Conservation (phyloP, 2,797 vertebrate species). For the Urosaurus nigricauda region DNA sequence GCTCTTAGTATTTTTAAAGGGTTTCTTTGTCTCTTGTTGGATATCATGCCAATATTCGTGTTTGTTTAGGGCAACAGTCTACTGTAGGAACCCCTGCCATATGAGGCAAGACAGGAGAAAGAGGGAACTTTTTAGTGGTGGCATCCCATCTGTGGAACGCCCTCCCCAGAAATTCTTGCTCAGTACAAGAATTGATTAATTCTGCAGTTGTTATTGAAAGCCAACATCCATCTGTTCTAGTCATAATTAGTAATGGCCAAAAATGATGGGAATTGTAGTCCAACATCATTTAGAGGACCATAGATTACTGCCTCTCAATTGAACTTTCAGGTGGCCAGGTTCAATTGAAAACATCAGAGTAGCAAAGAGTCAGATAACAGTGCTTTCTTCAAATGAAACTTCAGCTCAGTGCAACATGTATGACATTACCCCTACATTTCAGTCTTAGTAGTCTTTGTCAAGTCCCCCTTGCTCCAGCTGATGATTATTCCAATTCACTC, state of each 20-base stretch:
- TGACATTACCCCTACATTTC: background rate
- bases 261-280: background rate
- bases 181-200: too few relatives aligned
- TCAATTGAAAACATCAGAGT: background rate
- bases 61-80: background rate
- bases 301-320: background rate
- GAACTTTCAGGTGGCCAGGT: background rate
- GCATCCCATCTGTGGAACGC: too few relatives aligned
- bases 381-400: background rate
- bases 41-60: background rate
- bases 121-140: too few relatives aligned
- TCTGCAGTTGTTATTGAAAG: too few relatives aligned
- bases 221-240: background rate
- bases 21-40: too few relatives aligned
- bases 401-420: too few relatives aligned
- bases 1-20: conserved; percentile 26
- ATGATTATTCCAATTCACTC: background rate
- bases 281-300: too few relatives aligned
- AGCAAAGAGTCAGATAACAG: background rate
- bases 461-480: background rate
- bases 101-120: too few relatives aligned
- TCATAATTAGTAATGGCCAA: too few relatives aligned
- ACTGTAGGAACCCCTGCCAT: too few relatives aligned
- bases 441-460: background rate
- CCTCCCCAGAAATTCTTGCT: too few relatives aligned